phyloP scores from a whole-genome alignment of 2,888 invertebrate species.

The Parnassius glacialis region DNA sequence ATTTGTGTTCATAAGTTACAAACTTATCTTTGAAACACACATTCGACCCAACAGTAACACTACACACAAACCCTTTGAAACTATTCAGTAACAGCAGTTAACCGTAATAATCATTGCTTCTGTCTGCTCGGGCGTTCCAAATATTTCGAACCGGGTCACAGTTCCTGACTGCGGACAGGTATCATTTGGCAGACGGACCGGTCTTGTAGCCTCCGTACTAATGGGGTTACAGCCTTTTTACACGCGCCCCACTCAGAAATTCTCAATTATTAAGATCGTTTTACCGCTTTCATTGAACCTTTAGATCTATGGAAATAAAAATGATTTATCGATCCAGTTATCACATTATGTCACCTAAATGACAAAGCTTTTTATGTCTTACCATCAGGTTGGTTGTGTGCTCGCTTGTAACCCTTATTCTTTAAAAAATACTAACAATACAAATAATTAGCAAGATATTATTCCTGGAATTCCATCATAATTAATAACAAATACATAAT shows the following conservation, averaged over 20 bases:
- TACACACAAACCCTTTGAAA: background rate
- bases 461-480: no score
- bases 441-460: no score
- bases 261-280: conserved; percentile 6
- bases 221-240: conserved; percentile 26
- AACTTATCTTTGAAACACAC: no score
- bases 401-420: no score
- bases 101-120: conserved; percentile 6
- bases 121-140: conserved; percentile 10
- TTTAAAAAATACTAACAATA: no score
- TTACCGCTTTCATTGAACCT: conserved; percentile 2
- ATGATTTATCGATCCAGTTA: no score
- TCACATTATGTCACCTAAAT: no score
- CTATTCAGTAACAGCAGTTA: background rate
- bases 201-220: conserved; percentile 19
- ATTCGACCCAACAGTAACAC: background rate
- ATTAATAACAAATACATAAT: no score
- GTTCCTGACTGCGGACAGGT: conserved; percentile 22
- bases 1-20: no score
- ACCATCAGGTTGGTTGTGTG: no score
- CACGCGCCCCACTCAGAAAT: conserved; percentile 18
- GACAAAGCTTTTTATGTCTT: no score
- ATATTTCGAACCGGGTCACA: conserved; percentile 24
- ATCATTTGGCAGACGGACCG: conserved; percentile 25
- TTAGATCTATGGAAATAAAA: background rate